Evolutionary conservation across 2,113 vertebrate genomes (phyloP), one percentile per base, ranked within the genome.

Genomic region (Melanerpes aurifrons): DNA sequence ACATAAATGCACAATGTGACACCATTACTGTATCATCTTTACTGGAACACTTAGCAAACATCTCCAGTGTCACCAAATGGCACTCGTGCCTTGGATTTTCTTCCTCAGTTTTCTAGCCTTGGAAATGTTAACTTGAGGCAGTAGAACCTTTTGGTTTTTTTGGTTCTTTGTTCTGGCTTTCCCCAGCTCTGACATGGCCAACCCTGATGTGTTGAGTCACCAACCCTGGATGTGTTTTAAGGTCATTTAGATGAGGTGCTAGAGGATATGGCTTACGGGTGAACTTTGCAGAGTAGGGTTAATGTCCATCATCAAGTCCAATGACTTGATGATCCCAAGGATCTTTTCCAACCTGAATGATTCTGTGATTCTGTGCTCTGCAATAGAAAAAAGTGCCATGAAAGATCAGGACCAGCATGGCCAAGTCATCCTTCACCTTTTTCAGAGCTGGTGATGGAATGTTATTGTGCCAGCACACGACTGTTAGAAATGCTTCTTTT

Each of bases 31-130:
- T 93, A 91, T 89, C 69, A 87, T 93, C 89, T 95, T 96, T 84
- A 90, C 73, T 89, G 82, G 93, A 97, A 95, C 63, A 91, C 56
- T 94, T 94, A 95, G 90, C 67, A 89, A 96, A 71, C 89, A 82
- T 54, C 90, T 88, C 92, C 91, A 87, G 93, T 93, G 56, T 89
- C 71, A 95, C 61, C 67, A 93, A 95, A 91, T 89, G 68, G 85
- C 70, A 95, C 31, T 8, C 61, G 56, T 69, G 75, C 7, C 72
- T 85, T 94, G 70, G 86, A 80, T 58, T 67, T 87, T 79, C 86
- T 77, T 96, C 92, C 78, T 35, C 37, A 16, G 31, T 79, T 96
- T 93, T 70, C 77, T 77, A 70, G 31, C 17, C 78, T 88, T 88
- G 76, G 68, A 89, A 94, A 95, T 35, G 40, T 57, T 72, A 43